A percentile compares a stretch with the other conserved stretches of the same genome.
phyloP scores from a whole-genome alignment of 2,888 invertebrate species.

The Portevinia maculata region DNA sequence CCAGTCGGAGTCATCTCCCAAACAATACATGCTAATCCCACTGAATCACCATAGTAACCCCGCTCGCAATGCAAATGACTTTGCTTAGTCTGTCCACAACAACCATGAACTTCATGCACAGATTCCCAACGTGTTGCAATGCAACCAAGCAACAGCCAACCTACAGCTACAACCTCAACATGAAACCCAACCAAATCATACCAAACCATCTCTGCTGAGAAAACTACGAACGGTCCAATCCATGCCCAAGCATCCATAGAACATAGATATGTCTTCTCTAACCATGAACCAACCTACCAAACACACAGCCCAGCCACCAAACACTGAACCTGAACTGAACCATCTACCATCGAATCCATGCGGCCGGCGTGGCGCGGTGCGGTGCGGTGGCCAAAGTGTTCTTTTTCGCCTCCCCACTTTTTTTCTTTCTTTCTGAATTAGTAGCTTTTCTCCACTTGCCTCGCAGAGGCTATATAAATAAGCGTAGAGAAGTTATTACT shows the following conservation, averaged over 20 bases:
- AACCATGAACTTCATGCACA: constrained; percentile 29
- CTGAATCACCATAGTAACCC: constrained; percentile 63
- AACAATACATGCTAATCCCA: constrained; percentile 55
- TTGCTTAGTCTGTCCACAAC: constrained; percentile 30
- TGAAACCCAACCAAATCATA: constrained; percentile 23
- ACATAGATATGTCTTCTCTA: constrained; percentile 27
- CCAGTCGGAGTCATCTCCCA: constrained; percentile 41
- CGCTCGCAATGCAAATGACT: constrained; percentile 12
- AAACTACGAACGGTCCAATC: no score
- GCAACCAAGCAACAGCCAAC: constrained; percentile 32
- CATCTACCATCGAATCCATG: constrained; percentile 63
- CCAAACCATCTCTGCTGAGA: constrained; percentile 28
- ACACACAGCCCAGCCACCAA: constrained; percentile 25
- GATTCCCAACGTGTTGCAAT: constrained; percentile 30
- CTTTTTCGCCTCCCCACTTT: constrained; percentile 75
- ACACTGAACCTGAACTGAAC: constrained; percentile 43
- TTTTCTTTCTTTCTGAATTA: constrained; percentile 75
- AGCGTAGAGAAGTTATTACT: constrained; percentile 83
- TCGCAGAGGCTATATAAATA: constrained; percentile 83
- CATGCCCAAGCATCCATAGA: constrained; percentile 58
- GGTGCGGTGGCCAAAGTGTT: constrained; percentile 66
- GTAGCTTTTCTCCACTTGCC: constrained; percentile 79
- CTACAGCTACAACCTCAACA: not conserved
- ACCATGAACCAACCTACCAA: constrained; percentile 44
- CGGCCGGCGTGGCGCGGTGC: constrained; percentile 29